phyloP scores from a whole-genome alignment of 2,797 vertebrate genomes.

The Hozukius guyotensis region DNA sequence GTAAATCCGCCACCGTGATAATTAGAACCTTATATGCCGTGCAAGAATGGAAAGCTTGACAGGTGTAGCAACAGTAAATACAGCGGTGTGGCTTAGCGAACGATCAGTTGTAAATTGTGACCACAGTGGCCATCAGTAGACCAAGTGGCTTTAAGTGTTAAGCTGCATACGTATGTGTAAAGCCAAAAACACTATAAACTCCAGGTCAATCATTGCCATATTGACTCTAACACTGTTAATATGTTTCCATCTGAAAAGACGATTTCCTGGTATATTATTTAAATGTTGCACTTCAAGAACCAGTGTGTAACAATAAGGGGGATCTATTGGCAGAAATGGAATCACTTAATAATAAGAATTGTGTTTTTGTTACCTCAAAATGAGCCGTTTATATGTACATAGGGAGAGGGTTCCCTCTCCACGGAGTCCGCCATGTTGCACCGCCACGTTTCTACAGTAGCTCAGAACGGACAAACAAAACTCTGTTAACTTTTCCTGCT shows the following conservation, averaged over 20 bases:
- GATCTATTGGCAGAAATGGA: no score
- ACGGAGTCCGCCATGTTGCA: no score
- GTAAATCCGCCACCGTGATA: neutral
- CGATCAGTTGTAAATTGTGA: neutral
- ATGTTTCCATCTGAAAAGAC: neutral
- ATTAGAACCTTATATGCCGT: neutral
- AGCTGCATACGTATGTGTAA: neutral
- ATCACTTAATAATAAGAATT: no score
- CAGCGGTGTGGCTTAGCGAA: neutral
- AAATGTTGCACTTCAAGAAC: neutral
- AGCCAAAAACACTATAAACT: neutral
- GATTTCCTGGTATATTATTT: neutral
- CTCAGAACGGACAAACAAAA: accelerated
- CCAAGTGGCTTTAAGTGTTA: neutral
- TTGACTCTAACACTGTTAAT: neutral
- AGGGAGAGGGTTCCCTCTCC: no score
- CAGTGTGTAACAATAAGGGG: no score
- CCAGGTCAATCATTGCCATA: neutral
- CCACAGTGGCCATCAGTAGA: neutral
- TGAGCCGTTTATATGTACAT: no score
- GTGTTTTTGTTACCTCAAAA: no score
- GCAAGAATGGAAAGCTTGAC: neutral
- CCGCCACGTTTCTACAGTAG: no score
- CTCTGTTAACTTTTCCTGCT: no score
- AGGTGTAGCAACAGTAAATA: neutral